These are phyloP conservation scores for Burhinus oedicnemus DNA, from an alignment of 2,113 vertebrate genomes.

Conservation along the genomic window DNA sequence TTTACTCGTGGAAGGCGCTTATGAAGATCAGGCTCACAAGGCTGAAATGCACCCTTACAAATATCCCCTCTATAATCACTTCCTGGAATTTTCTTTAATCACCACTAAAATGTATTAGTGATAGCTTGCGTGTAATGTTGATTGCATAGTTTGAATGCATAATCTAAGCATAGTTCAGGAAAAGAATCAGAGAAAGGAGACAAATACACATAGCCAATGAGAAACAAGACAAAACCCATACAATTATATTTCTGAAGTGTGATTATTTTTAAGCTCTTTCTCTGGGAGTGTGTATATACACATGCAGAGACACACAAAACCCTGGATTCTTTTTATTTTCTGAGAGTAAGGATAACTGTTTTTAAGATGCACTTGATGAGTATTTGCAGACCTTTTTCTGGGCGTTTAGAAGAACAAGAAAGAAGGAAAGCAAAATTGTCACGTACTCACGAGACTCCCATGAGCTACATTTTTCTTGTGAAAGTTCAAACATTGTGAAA, in stretches of 20 bases:
- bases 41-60: neutral
- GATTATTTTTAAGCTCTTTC: constrained; percentile 10
- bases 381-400: neutral
- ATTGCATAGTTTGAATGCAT: constrained; percentile 28
- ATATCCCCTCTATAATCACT: constrained; percentile 27
- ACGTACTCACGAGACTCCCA: neutral
- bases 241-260: neutral
- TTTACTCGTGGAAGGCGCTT: neutral
- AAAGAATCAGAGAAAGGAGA: neutral
- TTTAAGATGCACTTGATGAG: neutral
- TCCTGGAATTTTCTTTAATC: constrained; percentile 57
- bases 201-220: neutral
- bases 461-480: neutral
- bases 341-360: neutral
- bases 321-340: neutral
- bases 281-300: neutral
- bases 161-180: neutral
- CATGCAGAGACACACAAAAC: neutral
- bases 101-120: constrained; percentile 34
- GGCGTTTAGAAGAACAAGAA: neutral
- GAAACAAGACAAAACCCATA: neutral
- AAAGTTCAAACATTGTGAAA: neutral
- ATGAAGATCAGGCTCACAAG: neutral
- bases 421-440: neutral
- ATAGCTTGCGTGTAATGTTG: constrained; percentile 16